Conservation (phyloP, 2,797 vertebrate genomes). For the Podarcis lilfordi region DNA sequence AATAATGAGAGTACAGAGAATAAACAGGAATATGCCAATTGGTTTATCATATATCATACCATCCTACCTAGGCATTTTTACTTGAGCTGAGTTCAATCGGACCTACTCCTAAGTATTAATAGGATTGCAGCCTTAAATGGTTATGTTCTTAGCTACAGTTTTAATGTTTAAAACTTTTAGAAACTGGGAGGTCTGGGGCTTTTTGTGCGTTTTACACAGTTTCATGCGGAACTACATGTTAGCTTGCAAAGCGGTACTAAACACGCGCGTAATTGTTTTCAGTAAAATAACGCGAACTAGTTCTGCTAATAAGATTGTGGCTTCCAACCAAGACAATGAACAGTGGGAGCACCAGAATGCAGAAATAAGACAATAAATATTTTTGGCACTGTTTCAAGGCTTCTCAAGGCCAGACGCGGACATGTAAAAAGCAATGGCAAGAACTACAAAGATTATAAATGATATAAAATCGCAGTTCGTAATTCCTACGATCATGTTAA, state of each 20-base stretch:
- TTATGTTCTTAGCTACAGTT: conserved; percentile 52
- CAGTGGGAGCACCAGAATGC: conserved; percentile 65
- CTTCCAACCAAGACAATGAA: conserved; percentile 69
- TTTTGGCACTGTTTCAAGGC: conserved; percentile 83
- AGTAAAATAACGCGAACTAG: conserved; percentile 63
- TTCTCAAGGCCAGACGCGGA: conserved; percentile 80
- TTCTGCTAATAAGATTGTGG: conserved; percentile 71
- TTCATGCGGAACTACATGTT: conserved; percentile 59
- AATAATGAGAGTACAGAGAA: neutral
- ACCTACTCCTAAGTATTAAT: conserved; percentile 62
- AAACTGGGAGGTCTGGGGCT: conserved; percentile 53
- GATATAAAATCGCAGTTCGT: conserved; percentile 83
- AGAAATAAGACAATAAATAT: conserved; percentile 81
- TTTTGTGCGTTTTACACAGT: conserved; percentile 50
- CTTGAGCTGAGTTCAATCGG: neutral
- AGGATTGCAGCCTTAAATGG: conserved; percentile 56
- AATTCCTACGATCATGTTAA: conserved; percentile 82
- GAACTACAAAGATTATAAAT: conserved; percentile 83
- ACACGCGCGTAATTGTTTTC: conserved; percentile 68
- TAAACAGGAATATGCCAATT: neutral
- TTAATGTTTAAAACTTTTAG: conserved; percentile 50
- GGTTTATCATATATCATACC: too few species aligned
- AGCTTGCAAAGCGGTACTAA: conserved; percentile 64
- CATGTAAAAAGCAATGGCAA: conserved; percentile 81
- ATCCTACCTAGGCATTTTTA: neutral